Evolutionary conservation across 1,140 invertebrate species (phyloP), one percentile per base, ranked within the genome.

Genomic region (Sipha flava): DNA sequence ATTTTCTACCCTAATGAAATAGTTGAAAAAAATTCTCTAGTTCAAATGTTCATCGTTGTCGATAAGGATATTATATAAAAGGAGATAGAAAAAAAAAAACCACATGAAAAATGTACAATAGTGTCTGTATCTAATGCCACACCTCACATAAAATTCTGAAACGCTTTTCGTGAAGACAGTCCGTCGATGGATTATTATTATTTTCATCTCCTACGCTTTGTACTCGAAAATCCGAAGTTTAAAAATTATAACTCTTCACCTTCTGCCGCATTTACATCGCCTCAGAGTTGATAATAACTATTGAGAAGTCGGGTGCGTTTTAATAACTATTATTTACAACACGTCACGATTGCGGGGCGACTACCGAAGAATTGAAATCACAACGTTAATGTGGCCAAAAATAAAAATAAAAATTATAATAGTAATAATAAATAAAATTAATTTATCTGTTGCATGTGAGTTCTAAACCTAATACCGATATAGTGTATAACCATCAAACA

Each of bases 311-410:
- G n/a, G 34, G 31, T 12, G 3, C n/a, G 31, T 64, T 37, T 34
- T 66, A 66, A 66, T 66, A 40, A 66, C 62, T 66, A 12, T 66
- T 66, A 66, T 66, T 66, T 66, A 66, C 34, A 31, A 64, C 59
- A 5, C 59, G 59, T 62, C 31, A 64, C 31, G 62, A 66, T 40
- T 5, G 62, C 10, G n/a, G 1, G 34, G 34, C n/a, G 62, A 66
- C 62, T 64, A 64, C 59, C 31, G n/a, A 3, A n/a, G 21, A n/a
- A 5, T 66, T 12, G n/a, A 4, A 64, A 16, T 2, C 23, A 64
- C 59, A 64, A 64, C 18, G 59, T 23, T 64, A 64, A 64, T 64
- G 31, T 31, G 59, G 9, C 62, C 10, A 4, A 3, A 23, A 12
- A n/a, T 14, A 37, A 64, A 64, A 40, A 43, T 12, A 6, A 1